These are phyloP conservation scores for Empidonax traillii DNA, from an alignment of 2,113 vertebrate genomes.

Conservation along the genomic window DNA sequence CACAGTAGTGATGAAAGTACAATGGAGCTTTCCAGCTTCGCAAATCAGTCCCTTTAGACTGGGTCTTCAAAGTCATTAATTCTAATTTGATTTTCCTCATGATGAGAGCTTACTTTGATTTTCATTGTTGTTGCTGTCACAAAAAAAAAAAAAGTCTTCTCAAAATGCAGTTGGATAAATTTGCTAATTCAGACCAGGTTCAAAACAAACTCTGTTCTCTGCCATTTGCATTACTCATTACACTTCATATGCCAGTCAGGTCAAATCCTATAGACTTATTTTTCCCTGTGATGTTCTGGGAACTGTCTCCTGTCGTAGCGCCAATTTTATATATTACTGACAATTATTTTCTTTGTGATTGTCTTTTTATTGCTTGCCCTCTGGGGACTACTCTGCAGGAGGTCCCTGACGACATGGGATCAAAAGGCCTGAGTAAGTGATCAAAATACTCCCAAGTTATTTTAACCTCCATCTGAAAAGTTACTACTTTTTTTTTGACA, in stretches of 20 bases:
- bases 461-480: slow-evolving; percentile 73
- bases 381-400: slow-evolving; percentile 91
- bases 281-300: slow-evolving; percentile 79
- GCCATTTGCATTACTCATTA: background rate
- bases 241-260: background rate
- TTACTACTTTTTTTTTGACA: slow-evolving; percentile 49
- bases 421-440: slow-evolving; percentile 98
- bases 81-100: background rate
- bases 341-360: slow-evolving; percentile 92
- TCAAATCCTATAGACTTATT: background rate
- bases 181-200: background rate
- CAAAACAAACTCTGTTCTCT: background rate
- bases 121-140: background rate
- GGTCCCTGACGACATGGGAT: slow-evolving; percentile 92
- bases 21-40: background rate
- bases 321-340: slow-evolving; percentile 85
- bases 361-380: slow-evolving; percentile 88
- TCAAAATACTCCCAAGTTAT: slow-evolving; percentile 76
- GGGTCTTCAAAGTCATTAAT: background rate
- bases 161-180: background rate
- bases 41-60: background rate
- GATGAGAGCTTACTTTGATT: background rate
- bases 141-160: background rate
- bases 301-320: slow-evolving; percentile 79
- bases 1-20: background rate